Evolutionary conservation across 2,113 vertebrate genomes (phyloP), one percentile per base, ranked within the genome.

Genomic region (Tapirus terrestris): DNA sequence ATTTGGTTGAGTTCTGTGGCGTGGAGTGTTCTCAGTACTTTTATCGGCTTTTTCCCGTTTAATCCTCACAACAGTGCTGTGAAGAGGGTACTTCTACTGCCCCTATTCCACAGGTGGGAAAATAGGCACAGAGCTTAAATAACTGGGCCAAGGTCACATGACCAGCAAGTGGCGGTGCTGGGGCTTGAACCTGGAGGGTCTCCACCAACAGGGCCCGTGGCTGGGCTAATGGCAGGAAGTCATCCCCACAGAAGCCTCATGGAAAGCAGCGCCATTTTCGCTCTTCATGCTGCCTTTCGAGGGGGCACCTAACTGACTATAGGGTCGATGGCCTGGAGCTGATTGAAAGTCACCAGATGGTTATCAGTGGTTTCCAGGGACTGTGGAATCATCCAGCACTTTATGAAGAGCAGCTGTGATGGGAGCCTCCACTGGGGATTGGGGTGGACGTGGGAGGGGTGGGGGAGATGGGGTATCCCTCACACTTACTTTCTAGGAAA

Each of bases 401-500:
- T 39, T 61, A 5, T 39, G 43, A 56, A 61, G n/a, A 53, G 60
- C 8, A 25, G 56, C 29, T 33, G 13, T 7, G n/a, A 76, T 1
- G 6, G 58, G 29, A 31, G n/a, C n/a, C 58, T 65, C 68, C 18
- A 8, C 2, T 6, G 23, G 10, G 61, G 10, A 8, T 20, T 29
- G 12, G 8, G 21, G 2, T 1, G 25, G 18, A 14, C 12, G 25
- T 13, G 13, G 11, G 4, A 83, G 8, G 63, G 4, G 43, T 21
- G 5, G 29, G 8, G 8, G 8, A 23, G 45, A 23, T 7, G 20
- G 13, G 17, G 2, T 3, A 33, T 1, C 23, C 31, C 31, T 89
- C 29, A 39, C 25, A 99, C 99, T 98, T 98, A 99, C 99, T 99
- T 99, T 97, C 99, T 99, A 61, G 99, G 99, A 97, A 99, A 99